Evolutionary conservation across 2,113 vertebrate genomes (phyloP).

Genomic region (Sphyrna mokarran): DNA sequence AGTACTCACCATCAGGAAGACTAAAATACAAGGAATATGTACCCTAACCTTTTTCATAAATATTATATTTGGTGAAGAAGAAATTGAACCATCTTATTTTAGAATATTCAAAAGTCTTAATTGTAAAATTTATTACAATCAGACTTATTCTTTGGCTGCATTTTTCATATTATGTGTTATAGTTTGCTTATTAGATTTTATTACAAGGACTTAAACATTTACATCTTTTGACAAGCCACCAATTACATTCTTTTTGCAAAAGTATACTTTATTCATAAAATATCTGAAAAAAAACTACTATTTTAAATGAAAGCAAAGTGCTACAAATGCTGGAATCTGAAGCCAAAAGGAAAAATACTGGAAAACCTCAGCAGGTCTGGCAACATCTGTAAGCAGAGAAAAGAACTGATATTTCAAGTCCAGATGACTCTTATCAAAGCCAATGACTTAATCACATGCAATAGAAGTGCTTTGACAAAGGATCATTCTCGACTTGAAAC

Average conservation of each 20-base stretch:
- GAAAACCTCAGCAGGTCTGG: too few species aligned
- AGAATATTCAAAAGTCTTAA: background rate
- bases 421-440: too few species aligned
- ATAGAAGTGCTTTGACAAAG: too few species aligned
- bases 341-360: too few species aligned
- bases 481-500: too few species aligned
- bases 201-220: background rate
- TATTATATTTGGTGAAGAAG: background rate
- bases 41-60: constrained; percentile 5
- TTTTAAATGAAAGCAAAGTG: too few species aligned
- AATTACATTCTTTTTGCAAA: background rate
- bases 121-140: background rate
- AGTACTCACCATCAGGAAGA: background rate
- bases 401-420: too few species aligned
- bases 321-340: too few species aligned
- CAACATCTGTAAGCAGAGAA: too few species aligned
- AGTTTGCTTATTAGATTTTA: background rate
- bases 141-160: background rate
- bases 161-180: background rate
- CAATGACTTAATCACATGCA: too few species aligned
- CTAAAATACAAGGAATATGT: background rate
- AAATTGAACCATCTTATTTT: background rate
- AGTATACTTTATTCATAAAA: too few species aligned
- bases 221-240: background rate
- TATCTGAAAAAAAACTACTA: too few species aligned